These are phyloP conservation scores for Trilocha varians DNA, from an alignment of 2,888 invertebrate genomes.

Conservation along the genomic window DNA sequence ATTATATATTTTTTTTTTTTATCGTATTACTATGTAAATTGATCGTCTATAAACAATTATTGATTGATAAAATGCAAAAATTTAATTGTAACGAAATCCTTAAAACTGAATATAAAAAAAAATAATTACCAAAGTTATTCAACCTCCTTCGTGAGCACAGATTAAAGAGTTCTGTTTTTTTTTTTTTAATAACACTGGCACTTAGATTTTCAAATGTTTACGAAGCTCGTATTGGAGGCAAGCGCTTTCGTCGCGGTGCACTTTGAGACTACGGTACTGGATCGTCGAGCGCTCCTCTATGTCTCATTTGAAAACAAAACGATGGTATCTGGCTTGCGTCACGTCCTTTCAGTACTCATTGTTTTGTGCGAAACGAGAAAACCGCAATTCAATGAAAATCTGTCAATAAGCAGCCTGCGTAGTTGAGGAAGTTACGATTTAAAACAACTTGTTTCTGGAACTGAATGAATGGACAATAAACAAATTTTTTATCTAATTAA, in stretches of 20 bases:
- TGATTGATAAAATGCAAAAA: not conserved
- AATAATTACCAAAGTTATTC: constrained; percentile 25
- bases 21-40: too few relatives aligned
- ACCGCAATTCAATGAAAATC: too few relatives aligned
- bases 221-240: constrained; percentile 30
- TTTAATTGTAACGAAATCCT: too few relatives aligned
- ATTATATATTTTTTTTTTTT: too few relatives aligned
- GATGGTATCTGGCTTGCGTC: constrained; percentile 24
- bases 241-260: constrained; percentile 41
- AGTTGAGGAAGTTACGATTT: too few relatives aligned
- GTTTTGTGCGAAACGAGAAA: constrained; percentile 4
- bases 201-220: constrained; percentile 24
- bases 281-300: constrained; percentile 42
- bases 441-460: too few relatives aligned
- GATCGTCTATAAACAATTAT: not conserved
- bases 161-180: constrained; percentile 8
- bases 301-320: constrained; percentile 41
- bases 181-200: constrained; percentile 15
- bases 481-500: too few relatives aligned
- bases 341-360: constrained; percentile 24
- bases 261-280: constrained; percentile 43
- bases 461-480: too few relatives aligned
- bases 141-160: not conserved
- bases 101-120: too few relatives aligned
- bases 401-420: too few relatives aligned